Conservation (phyloP, 2,888 invertebrate species). For the Melikaiella ostensackeni region DNA sequence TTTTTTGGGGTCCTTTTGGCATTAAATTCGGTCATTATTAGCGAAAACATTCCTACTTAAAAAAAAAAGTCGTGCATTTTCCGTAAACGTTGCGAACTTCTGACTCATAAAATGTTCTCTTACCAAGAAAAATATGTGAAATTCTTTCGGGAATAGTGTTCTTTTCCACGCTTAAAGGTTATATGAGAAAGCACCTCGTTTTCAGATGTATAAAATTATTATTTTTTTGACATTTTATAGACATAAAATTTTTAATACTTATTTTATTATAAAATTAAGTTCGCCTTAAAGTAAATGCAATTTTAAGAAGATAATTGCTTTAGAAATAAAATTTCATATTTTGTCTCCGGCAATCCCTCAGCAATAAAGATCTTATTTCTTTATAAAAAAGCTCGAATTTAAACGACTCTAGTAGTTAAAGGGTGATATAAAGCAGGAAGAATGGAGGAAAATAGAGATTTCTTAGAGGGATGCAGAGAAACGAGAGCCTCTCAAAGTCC, state of each 20-base stretch:
- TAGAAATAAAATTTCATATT: neutral
- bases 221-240: neutral
- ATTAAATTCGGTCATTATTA: too few species aligned
- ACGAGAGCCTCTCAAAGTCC: neutral
- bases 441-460: slow-evolving; percentile 11
- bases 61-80: too few species aligned
- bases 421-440: neutral
- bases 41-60: too few species aligned
- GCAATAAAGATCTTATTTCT: neutral
- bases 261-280: neutral
- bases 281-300: neutral
- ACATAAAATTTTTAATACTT: neutral
- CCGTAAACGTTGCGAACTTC: too few species aligned
- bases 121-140: too few species aligned
- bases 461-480: neutral
- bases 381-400: neutral
- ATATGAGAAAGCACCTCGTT: neutral
- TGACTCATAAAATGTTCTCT: too few species aligned
- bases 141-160: too few species aligned
- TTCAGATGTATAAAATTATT: neutral
- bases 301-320: neutral
- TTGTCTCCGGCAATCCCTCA: neutral
- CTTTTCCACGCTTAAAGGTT: neutral
- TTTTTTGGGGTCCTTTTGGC: too few species aligned
- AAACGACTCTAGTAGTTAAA: neutral